Evolutionary conservation across 2,888 invertebrate genomes (phyloP), one percentile per base, ranked within the genome.

Genomic region (Meliscaeva auricollis): DNA sequence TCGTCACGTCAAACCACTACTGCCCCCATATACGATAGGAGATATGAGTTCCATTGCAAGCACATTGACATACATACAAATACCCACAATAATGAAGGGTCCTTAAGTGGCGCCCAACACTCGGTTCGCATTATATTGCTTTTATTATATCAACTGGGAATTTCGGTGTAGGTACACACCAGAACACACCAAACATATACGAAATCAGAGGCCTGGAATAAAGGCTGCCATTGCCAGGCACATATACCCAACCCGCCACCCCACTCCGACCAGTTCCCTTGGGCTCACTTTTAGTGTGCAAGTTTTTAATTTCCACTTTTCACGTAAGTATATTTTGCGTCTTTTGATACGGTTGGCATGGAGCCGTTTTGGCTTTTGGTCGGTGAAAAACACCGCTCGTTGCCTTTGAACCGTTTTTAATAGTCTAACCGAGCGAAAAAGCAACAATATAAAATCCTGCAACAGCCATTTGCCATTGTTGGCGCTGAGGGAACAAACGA

Each of bases 281-380:
- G 50, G 41, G 69, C 30, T 69, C 50, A 46, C 50, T 72, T 58
- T 62, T 20, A 32, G 70, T 73, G 76, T n/a, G 80, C 44, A 73
- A 22, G 22, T 73, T 85, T 83, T 85, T 85, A 85, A 81, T 85
- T 85, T 76, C 66, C 76, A 70, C 84, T 76, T 76, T 81, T 81
- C 85, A 85, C 81, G 85, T 85, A 56, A 77, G 69, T 44, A 54
- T n/a, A 50, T 50, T 48, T 48, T 30, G 5, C 54, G 7, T 8
- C 38, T 46, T 70, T 54, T 64, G 54, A 75, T 75, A 75, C 64
- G 54, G 32, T 9, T 30, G 38, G 30, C 9, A 44, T 56, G 68
- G 41, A 52, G 41, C 20, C 17, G 15, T 17, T 66, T 15, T n/a
- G n/a, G 13, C 17, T 32, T 9, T 64, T n/a, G 3, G 9, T 15